Percentiles rank a stretch among this genome's conserved stretches.
These are phyloP conservation scores for Melipona quadrifasciata DNA, from an alignment of 1,140 invertebrate species.

Conservation along the genomic window DNA sequence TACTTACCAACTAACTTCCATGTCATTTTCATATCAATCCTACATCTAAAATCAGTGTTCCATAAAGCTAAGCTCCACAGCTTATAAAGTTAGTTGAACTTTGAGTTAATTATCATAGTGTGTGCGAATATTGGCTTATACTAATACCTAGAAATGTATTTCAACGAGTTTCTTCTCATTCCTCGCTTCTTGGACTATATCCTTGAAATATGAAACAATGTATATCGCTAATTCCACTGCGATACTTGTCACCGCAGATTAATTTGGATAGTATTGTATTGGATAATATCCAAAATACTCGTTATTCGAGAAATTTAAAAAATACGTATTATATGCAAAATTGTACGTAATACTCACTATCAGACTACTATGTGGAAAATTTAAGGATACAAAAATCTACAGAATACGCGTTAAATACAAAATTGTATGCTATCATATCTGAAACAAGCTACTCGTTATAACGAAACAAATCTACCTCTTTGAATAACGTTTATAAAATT, in stretches of 20 bases:
- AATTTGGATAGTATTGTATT: too few relatives aligned
- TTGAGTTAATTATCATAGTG: not conserved
- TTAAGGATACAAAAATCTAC: too few relatives aligned
- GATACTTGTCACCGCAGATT: not conserved
- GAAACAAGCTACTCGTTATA: too few relatives aligned
- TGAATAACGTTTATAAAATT: not conserved
- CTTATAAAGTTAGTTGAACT: slow-evolving; percentile 1
- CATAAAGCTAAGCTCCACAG: not conserved
- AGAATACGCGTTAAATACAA: too few relatives aligned
- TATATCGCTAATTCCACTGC: not conserved
- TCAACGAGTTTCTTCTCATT: not conserved
- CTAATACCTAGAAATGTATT: not conserved
- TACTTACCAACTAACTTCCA: not conserved
- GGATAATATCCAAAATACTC: too few relatives aligned
- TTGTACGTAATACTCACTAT: too few relatives aligned
- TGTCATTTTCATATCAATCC: not conserved
- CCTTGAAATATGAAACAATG: not conserved
- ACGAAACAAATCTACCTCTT: too few relatives aligned
- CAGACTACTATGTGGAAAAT: too few relatives aligned
- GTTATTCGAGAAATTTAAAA: too few relatives aligned
- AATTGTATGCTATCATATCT: too few relatives aligned
- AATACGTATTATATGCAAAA: too few relatives aligned
- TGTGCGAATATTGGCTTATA: not conserved
- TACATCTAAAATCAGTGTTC: not conserved
- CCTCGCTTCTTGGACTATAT: not conserved